Evolutionary conservation across 2,797 vertebrate genomes (phyloP).

Genomic region (Tinamus major): DNA sequence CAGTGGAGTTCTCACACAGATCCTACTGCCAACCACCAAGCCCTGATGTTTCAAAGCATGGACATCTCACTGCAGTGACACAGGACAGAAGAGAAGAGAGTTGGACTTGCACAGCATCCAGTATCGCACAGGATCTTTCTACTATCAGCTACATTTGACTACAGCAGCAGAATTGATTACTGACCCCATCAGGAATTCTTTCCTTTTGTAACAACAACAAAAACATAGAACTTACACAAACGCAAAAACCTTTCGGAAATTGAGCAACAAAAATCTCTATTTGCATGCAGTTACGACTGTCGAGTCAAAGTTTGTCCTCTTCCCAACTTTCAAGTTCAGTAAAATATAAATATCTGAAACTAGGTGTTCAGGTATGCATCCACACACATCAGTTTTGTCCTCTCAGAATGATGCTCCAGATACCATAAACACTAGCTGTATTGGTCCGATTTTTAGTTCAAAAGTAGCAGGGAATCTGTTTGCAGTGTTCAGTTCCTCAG

Average conservation of each 20-base stretch:
- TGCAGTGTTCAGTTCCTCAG: neutral
- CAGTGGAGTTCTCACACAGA: neutral
- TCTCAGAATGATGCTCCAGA: neutral
- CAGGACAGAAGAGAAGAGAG: neutral
- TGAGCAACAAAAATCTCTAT: neutral
- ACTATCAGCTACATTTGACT: neutral
- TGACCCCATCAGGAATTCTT: neutral
- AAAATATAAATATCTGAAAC: neutral
- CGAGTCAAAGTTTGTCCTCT: neutral
- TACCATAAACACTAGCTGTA: neutral
- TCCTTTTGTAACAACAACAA: neutral
- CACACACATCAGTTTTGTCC: neutral
- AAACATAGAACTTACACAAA: neutral
- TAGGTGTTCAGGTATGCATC: neutral
- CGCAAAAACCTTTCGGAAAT: neutral
- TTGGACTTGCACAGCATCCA: neutral
- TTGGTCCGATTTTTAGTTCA: rapidly evolving
- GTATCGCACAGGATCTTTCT: neutral
- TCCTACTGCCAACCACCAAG: neutral
- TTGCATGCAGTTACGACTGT: neutral
- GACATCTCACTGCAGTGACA: neutral
- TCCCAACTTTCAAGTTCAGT: neutral
- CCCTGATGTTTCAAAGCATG: neutral
- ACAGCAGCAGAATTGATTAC: neutral
- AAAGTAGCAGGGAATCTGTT: neutral